phyloP scores from a whole-genome alignment of 1,140 invertebrate species.

The Saccostrea echinata region DNA sequence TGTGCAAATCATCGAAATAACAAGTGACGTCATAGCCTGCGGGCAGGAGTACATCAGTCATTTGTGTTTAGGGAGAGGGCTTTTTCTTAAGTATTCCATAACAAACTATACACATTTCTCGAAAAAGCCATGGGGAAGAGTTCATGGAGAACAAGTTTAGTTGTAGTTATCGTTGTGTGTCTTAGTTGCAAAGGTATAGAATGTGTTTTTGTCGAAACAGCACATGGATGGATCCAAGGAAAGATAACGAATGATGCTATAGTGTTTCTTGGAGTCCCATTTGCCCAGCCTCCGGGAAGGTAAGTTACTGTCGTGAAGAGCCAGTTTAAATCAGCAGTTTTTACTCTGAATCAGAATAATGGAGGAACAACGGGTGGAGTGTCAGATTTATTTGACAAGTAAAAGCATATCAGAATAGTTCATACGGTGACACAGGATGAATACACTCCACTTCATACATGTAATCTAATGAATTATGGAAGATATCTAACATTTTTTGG shows the following conservation, averaged over 20 bases:
- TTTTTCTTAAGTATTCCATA: neutral
- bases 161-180: neutral
- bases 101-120: neutral
- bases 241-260: slow-evolving; percentile 35
- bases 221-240: slow-evolving; percentile 53
- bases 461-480: too few species aligned
- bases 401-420: neutral
- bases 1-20: neutral
- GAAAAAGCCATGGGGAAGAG: neutral
- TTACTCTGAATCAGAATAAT: neutral
- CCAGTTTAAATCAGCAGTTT: too few species aligned
- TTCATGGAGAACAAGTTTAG: neutral
- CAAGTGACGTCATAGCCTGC: slow-evolving; percentile 12
- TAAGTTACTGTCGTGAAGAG: neutral
- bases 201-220: slow-evolving; percentile 48
- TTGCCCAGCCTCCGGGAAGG: slow-evolving; percentile 51
- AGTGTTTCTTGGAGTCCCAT: slow-evolving; percentile 52
- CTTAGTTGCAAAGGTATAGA: neutral
- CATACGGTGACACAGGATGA: too few species aligned
- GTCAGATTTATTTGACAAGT: neutral
- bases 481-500: too few species aligned
- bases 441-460: too few species aligned
- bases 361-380: neutral
- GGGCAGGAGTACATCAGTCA: slow-evolving; percentile 5
- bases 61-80: neutral